A percentile compares a stretch with the other conserved stretches of the same genome.
phyloP scores from a whole-genome alignment of 2,888 invertebrate genomes.

The Schizotus pectinicornis region DNA sequence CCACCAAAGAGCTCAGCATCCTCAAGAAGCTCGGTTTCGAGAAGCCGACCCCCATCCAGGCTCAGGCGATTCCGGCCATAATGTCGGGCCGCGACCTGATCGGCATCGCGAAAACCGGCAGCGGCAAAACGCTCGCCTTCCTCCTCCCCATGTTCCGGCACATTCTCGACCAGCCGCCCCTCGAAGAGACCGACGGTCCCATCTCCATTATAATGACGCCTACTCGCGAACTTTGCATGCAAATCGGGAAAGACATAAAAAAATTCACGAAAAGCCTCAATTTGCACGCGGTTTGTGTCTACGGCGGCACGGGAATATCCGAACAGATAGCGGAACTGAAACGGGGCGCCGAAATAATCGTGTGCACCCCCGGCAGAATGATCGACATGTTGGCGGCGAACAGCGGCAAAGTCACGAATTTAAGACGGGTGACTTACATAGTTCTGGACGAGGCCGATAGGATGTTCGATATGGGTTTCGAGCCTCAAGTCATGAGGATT shows the following conservation, averaged over 20 bases:
- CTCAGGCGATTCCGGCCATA: conserved; percentile 95
- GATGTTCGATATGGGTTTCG: conserved; percentile 99
- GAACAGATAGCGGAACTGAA: conserved; percentile 94
- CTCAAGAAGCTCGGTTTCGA: conserved; percentile 90
- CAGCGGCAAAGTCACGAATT: conserved; percentile 95
- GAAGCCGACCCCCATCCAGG: conserved; percentile 98
- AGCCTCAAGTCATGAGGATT: conserved; percentile 97
- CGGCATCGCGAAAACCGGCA: conserved; percentile 99
- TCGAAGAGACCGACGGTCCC: conserved; percentile 98
- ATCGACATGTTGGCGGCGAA: conserved; percentile 99
- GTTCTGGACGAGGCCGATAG: conserved; percentile 99
- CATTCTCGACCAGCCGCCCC: conserved; percentile 88
- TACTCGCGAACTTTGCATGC: conserved; percentile 97
- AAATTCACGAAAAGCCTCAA: conserved; percentile 91
- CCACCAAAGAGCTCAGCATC: conserved; percentile 92
- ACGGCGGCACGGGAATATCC: conserved; percentile 97
- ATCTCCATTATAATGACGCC: conserved; percentile 98
- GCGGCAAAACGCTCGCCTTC: conserved; percentile 98
- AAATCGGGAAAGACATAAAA: conserved; percentile 94
- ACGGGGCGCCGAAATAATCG: conserved; percentile 94
- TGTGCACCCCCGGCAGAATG: conserved; percentile 99
- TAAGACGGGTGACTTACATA: conserved; percentile 94
- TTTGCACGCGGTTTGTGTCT: conserved; percentile 92
- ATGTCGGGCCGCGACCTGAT: conserved; percentile 97
- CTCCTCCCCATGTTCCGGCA: conserved; percentile 97